Conservation (phyloP, 1,140 invertebrate species). For the Heliconius eleuchia region DNA sequence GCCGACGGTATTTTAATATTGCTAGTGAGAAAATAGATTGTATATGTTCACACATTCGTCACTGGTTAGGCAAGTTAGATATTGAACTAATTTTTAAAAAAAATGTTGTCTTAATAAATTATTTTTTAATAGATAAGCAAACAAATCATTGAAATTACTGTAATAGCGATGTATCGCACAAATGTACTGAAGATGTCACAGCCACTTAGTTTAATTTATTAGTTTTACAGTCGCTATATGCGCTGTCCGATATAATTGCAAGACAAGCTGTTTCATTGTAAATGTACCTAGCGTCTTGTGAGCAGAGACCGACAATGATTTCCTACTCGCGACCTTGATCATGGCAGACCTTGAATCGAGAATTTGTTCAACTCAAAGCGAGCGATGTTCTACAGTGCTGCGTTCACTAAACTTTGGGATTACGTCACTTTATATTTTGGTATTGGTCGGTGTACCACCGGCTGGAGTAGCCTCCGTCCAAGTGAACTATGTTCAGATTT, state of each 20-base stretch:
- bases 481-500: slow-evolving; percentile 55
- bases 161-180: not conserved
- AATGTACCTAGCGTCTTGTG: slow-evolving; percentile 14
- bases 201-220: slow-evolving; percentile 8
- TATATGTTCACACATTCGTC: not conserved
- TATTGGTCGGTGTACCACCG: too few species aligned
- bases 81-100: not conserved
- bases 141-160: not conserved
- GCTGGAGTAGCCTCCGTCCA: slow-evolving; percentile 55
- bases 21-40: slow-evolving; percentile 2
- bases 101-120: not conserved
- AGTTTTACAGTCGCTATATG: not conserved
- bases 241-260: slow-evolving; percentile 17
- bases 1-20: not conserved
- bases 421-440: slow-evolving; percentile 69
- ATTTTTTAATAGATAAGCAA: not conserved
- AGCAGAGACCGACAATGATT: slow-evolving; percentile 38
- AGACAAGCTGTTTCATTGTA: slow-evolving; percentile 16
- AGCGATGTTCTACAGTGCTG: slow-evolving; percentile 49
- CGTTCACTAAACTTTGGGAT: slow-evolving; percentile 76
- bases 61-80: slow-evolving; percentile 30
- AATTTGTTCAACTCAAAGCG: slow-evolving; percentile 50
- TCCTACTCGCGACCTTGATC: slow-evolving; percentile 61
- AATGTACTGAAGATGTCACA: not conserved
- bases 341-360: slow-evolving; percentile 62